Evolutionary conservation across 2,797 vertebrate species (phyloP).

Genomic region (Danio albolineatus): DNA sequence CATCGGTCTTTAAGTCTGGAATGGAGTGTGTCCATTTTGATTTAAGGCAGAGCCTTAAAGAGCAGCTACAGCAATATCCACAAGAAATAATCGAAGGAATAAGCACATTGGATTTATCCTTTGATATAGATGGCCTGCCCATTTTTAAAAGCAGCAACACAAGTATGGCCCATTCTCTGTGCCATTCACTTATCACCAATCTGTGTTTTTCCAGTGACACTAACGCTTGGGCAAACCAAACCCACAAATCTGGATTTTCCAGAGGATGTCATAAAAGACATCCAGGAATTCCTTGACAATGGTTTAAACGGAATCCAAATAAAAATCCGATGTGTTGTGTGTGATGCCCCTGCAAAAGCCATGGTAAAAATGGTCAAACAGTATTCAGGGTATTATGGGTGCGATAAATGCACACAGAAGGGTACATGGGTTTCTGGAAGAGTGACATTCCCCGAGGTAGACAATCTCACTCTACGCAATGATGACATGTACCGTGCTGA

Average conservation of each 20-base stretch:
- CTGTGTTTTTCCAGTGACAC: background rate
- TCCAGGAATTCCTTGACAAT: background rate
- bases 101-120: background rate
- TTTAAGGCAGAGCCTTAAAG: background rate
- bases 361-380: conserved; percentile 9
- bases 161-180: conserved; percentile 10
- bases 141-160: background rate
- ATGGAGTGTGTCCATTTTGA: conserved; percentile 12
- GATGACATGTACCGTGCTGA: background rate
- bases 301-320: background rate
- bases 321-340: background rate
- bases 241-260: conserved; percentile 4
- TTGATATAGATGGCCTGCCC: background rate
- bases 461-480: background rate
- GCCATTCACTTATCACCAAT: conserved; percentile 2
- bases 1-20: background rate
- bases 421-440: background rate
- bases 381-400: background rate
- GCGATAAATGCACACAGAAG: conserved; percentile 1
- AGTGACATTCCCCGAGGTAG: background rate
- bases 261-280: background rate
- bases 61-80: background rate
- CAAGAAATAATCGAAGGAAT: background rate
- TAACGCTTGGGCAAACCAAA: conserved; percentile 9
- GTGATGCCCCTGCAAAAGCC: conserved; percentile 3